phyloP scores from a whole-genome alignment of 2,113 vertebrate species.

The Fulica atra region DNA sequence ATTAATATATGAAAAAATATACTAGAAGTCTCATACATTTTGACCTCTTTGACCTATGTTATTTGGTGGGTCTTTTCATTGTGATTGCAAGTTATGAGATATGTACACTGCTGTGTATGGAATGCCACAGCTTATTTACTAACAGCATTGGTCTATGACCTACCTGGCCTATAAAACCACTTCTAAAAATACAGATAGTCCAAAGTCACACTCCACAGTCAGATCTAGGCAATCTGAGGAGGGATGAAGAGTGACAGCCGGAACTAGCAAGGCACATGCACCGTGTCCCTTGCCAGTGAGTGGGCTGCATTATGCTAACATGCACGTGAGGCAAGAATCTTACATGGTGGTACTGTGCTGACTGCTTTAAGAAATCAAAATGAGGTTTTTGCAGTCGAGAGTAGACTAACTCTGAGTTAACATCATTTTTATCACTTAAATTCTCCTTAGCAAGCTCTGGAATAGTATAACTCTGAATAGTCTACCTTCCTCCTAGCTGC shows the following conservation, averaged over 20 bases:
- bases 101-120: accelerated
- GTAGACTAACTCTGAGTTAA: not conserved
- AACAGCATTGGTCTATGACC: not conserved
- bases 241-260: not conserved
- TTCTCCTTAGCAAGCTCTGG: not conserved
- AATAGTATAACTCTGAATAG: not conserved
- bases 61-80: not conserved
- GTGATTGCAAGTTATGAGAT: not conserved
- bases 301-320: not conserved
- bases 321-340: not conserved
- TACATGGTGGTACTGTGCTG: not conserved
- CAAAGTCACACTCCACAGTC: not conserved
- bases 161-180: not conserved
- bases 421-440: not conserved
- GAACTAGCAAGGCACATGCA: not conserved
- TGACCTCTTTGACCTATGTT: not conserved
- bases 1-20: not conserved
- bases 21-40: not conserved
- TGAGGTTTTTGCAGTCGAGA: not conserved
- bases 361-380: not conserved
- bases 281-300: not conserved
- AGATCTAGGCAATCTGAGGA: not conserved
- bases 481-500: not conserved
- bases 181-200: not conserved
- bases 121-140: not conserved